These are phyloP conservation scores for Hycleus phaleratus DNA, from an alignment of 1,140 invertebrate genomes.

Conservation along the genomic window DNA sequence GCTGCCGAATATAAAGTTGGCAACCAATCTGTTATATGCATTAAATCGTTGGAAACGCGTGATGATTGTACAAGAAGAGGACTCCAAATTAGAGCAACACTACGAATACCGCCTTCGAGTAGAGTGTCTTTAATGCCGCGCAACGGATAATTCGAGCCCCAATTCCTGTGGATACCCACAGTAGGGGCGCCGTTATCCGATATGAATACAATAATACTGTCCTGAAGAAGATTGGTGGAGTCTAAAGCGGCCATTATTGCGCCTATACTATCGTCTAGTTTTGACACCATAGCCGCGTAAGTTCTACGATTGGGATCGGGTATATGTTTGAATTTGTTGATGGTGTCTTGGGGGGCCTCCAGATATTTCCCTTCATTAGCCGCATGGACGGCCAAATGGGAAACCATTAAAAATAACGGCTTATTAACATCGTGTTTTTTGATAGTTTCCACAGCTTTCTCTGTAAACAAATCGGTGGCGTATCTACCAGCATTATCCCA, in stretches of 20 bases:
- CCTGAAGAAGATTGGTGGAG: constrained; percentile 50
- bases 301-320: constrained; percentile 53
- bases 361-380: constrained; percentile 50
- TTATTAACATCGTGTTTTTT: constrained; percentile 47
- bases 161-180: constrained; percentile 44
- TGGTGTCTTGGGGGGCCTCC: constrained; percentile 55
- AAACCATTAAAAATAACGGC: constrained; percentile 61
- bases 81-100: constrained; percentile 51
- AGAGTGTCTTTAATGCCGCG: constrained; percentile 48
- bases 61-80: constrained; percentile 43
- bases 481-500: constrained; percentile 57
- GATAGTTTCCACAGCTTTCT: constrained; percentile 54
- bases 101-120: constrained; percentile 61
- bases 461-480: constrained; percentile 61
- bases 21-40: constrained; percentile 69
- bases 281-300: constrained; percentile 67
- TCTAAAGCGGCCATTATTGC: constrained; percentile 52
- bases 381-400: constrained; percentile 59
- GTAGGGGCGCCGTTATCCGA: constrained; percentile 58
- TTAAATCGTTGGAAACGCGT: constrained; percentile 50
- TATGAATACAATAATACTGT: constrained; percentile 65
- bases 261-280: constrained; percentile 64
- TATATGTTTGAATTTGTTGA: constrained; percentile 57
- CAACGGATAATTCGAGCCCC: constrained; percentile 60
- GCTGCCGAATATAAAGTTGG: constrained; percentile 50